Conservation (phyloP, 2,888 invertebrate species). For the Lucinisca nassula region DNA sequence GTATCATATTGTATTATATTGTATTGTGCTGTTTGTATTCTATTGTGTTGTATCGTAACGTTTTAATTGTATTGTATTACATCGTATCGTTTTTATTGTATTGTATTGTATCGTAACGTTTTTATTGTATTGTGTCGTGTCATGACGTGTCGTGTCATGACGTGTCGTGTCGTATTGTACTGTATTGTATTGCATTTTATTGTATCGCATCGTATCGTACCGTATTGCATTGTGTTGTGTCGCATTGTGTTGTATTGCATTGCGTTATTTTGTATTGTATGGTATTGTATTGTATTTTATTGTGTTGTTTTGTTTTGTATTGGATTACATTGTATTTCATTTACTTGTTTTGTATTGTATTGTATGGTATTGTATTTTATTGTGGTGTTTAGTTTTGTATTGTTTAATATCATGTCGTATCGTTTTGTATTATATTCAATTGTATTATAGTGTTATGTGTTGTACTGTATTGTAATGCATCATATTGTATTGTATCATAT, state of each 20-base stretch:
- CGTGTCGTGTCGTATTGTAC: constrained; percentile 7
- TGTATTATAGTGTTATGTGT: background rate
- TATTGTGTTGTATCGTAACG: background rate
- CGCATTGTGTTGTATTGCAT: background rate
- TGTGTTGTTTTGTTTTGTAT: background rate
- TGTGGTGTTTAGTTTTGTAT: background rate
- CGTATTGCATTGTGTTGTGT: background rate
- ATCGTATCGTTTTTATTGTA: background rate
- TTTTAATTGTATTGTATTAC: background rate
- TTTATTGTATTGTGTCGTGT: background rate
- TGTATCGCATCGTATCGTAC: background rate
- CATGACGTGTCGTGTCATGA: background rate
- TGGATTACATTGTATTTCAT: background rate
- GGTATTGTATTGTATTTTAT: background rate
- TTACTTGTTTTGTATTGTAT: background rate
- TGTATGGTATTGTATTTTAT: background rate
- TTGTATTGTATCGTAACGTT: background rate
- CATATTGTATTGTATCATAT: background rate
- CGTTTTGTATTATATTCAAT: background rate
- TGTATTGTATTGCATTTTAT: no score
- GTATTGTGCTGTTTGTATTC: constrained; percentile 1
- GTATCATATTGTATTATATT: background rate
- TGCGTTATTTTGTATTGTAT: background rate
- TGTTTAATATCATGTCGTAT: background rate
- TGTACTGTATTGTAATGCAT: background rate